Percentiles rank a stretch among this genome's conserved stretches.
Evolutionary conservation across 2,113 vertebrate species (phyloP).

Genomic region (Triplophysa siluroides): DNA sequence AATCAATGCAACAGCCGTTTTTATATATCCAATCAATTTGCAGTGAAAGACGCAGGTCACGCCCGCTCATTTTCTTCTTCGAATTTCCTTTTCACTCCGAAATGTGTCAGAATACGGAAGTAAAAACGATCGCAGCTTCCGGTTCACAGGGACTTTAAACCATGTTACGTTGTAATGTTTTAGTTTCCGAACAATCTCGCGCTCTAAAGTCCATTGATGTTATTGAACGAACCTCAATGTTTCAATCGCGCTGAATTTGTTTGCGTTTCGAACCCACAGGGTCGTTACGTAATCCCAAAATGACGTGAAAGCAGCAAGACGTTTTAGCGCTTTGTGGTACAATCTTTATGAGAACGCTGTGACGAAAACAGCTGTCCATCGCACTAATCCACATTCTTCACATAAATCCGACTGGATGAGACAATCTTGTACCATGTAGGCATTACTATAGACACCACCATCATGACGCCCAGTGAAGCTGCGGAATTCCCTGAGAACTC

Average conservation of each 20-base stretch:
- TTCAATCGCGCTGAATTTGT: not conserved
- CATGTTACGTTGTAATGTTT: no score
- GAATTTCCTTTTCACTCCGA: no score
- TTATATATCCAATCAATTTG: no score
- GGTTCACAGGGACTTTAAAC: no score
- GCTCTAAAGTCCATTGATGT: no score
- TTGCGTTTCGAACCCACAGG: not conserved
- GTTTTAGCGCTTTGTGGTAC: conserved; percentile 2
- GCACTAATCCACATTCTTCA: not conserved
- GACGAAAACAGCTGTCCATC: conserved; percentile 11
- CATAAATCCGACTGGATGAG: not conserved
- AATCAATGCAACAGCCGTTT: no score
- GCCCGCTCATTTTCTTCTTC: no score
- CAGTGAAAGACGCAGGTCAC: no score
- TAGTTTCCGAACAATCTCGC: no score
- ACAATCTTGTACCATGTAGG: conserved; percentile 9
- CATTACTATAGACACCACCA: conserved; percentile 21
- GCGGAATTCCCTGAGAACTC: conserved; percentile 78
- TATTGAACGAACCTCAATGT: no score
- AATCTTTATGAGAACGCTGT: not conserved
- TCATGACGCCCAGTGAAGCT: conserved; percentile 64
- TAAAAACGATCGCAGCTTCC: no score
- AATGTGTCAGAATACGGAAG: no score
- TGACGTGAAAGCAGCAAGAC: conserved; percentile 18
- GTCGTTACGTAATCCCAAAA: not conserved